Evolutionary conservation across 2,797 vertebrate genomes (phyloP), one percentile per base, ranked within the genome.

Genomic region (Poecilia gillii): DNA sequence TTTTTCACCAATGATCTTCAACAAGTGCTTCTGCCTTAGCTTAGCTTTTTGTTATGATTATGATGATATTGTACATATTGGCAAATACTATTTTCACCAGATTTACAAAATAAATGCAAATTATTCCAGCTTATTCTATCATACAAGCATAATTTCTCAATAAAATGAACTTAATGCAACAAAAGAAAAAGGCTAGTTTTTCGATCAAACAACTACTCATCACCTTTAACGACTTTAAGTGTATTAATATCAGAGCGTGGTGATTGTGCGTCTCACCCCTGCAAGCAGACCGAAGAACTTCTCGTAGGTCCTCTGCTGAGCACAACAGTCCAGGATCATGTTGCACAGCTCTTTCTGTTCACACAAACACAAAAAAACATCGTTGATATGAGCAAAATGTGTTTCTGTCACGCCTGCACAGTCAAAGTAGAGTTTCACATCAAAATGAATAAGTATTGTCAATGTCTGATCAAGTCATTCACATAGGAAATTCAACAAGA

Each of bases 301-400:
- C 90, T 99, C 98, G 0, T 99, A 99, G 0, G 98, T 99, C 82
- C 98, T 97, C 94, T 99, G 98, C 82, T 99, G 98, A 89, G 98
- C 98, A 90, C 98, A 99, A 92, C 98, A 99, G 92, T 99, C 98
- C 87, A 99, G 96, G 92, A 99, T 99, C 98, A 99, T 99, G 94
- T 99, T 99, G 90, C 98, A 99, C 81, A 99, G 95, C 92, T 99
- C 98, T 94, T 99, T 99, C 98, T 99, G 94, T 92, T 92, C 33
- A 85, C 68, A 88, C 68, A 91, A 66, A 86, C 55, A 86, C 4
- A 71, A 73, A 55, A 72, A 73, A 0, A 66, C 36, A 4, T n/a
- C 1, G 18, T 74, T n/a, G 70, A 49, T 4, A 43, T 23, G 13
- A 43, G 71, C 12, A 47, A 7, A 4, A 4, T 13, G 8, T 20